These are phyloP conservation scores for Dasysyrphus albostriatus DNA, from an alignment of 2,888 invertebrate species.

Conservation along the genomic window DNA sequence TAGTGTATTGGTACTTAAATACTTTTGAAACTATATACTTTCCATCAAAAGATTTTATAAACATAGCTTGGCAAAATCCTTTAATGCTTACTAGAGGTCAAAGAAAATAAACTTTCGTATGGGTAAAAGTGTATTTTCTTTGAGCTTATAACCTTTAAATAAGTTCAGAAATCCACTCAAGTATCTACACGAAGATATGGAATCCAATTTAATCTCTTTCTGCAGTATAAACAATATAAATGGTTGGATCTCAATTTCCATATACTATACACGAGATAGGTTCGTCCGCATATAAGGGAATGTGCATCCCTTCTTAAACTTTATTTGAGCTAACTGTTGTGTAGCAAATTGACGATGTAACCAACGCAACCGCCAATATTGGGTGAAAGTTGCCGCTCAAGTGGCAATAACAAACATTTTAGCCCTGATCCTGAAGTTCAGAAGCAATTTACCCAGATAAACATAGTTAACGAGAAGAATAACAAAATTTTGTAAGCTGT, in stretches of 20 bases:
- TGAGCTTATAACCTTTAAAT: neutral
- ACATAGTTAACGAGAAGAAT: slow-evolving; percentile 39
- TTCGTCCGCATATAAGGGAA: neutral
- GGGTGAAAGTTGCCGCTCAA: slow-evolving; percentile 69
- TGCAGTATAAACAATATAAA: slow-evolving; percentile 9
- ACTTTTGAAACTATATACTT: too few relatives aligned
- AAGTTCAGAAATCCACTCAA: slow-evolving; percentile 19
- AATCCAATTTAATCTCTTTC: slow-evolving; percentile 8
- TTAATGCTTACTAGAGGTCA: too few relatives aligned
- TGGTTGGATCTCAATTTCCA: slow-evolving; percentile 1
- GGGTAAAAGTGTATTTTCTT: too few relatives aligned
- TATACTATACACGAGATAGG: neutral
- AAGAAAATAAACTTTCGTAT: neutral
- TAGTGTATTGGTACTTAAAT: too few relatives aligned
- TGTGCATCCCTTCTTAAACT: neutral
- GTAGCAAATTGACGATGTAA: slow-evolving; percentile 69
- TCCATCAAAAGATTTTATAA: too few relatives aligned
- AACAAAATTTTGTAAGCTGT: neutral
- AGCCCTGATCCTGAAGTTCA: slow-evolving; percentile 45
- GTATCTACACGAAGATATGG: neutral
- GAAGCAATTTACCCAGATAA: slow-evolving; percentile 65
- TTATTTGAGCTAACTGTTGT: slow-evolving; percentile 46
- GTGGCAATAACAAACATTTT: slow-evolving; percentile 75
- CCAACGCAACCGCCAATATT: slow-evolving; percentile 73
- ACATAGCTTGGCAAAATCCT: too few relatives aligned